Conservation (phyloP, 64 coral and sea anemone genomes). For the Porites australiensis region DNA sequence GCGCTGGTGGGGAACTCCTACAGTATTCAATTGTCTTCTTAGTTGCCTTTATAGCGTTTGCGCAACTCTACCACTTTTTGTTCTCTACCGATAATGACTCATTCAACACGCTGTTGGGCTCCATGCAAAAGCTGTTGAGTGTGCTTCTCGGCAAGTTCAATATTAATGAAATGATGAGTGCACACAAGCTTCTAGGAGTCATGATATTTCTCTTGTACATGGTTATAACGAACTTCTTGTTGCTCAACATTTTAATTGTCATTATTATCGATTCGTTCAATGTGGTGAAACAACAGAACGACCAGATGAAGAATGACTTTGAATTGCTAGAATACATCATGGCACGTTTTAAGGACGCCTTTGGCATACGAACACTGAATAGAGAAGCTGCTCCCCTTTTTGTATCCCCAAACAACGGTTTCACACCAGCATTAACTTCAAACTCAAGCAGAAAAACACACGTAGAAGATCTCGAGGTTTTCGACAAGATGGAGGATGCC, state of each 20-base stretch:
- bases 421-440: neutral
- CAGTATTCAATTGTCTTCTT: slow-evolving; percentile 56
- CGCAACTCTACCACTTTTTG: slow-evolving; percentile 74
- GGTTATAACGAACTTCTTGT: slow-evolving; percentile 75
- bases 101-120: slow-evolving; percentile 64
- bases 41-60: slow-evolving; percentile 72
- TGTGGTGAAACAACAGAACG: slow-evolving; percentile 51
- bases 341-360: slow-evolving; percentile 30
- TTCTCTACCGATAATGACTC: slow-evolving; percentile 59
- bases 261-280: slow-evolving; percentile 87
- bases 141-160: slow-evolving; percentile 85
- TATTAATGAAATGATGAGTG: slow-evolving; percentile 53
- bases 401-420: neutral
- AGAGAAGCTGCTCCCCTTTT: neutral
- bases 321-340: slow-evolving; percentile 87
- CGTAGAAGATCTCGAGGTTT: neutral
- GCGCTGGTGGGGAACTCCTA: slow-evolving; percentile 65
- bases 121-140: slow-evolving; percentile 83
- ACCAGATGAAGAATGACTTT: slow-evolving; percentile 87
- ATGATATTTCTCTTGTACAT: slow-evolving; percentile 78
- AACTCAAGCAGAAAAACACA: neutral
- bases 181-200: slow-evolving; percentile 52
- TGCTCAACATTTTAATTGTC: slow-evolving; percentile 86
- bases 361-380: slow-evolving; percentile 67
- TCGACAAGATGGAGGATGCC: neutral